Evolutionary conservation across 2,797 vertebrate genomes (phyloP).

Genomic region (Ctenopoma kingsleyae): DNA sequence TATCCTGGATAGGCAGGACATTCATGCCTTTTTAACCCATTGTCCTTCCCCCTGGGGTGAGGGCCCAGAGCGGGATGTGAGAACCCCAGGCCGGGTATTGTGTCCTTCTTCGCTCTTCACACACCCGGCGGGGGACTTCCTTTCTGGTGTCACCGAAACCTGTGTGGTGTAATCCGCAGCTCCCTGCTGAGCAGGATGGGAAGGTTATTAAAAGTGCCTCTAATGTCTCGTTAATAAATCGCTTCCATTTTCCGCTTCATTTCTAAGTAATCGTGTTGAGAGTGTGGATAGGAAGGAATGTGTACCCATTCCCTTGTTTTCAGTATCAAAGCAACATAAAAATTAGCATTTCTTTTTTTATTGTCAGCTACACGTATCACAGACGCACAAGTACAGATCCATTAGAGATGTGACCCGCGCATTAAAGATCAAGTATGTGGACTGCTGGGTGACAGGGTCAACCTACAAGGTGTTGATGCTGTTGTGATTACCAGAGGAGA

Average conservation of each 20-base stretch:
- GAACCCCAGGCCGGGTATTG: constrained; percentile 87
- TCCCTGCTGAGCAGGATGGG: constrained; percentile 87
- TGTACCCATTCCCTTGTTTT: constrained; percentile 75
- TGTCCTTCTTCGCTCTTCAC: constrained; percentile 87
- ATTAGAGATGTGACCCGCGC: constrained; percentile 81
- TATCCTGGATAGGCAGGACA: constrained; percentile 90
- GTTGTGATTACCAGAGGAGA: constrained; percentile 77
- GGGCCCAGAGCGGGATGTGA: constrained; percentile 88
- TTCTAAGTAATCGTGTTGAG: constrained; percentile 84
- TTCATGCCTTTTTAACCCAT: constrained; percentile 90
- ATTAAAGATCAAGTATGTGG: constrained; percentile 72
- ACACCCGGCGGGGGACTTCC: constrained; percentile 89
- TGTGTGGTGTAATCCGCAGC: constrained; percentile 89
- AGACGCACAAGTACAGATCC: constrained; percentile 72
- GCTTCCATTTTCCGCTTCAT: constrained; percentile 89
- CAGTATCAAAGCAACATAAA: constrained; percentile 79
- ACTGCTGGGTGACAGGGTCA: constrained; percentile 72
- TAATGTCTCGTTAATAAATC: constrained; percentile 91
- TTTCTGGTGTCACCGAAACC: constrained; percentile 91
- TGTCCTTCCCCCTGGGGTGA: constrained; percentile 87
- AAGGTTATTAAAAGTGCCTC: constrained; percentile 88
- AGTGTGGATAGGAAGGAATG: constrained; percentile 80
- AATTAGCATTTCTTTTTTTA: constrained; percentile 74
- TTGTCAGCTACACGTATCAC: constrained; percentile 71
- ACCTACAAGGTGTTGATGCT: constrained; percentile 72